Base-by-base conservation (phyloP, 2,888 invertebrate species). In the Schizaphis graminum region DNA sequence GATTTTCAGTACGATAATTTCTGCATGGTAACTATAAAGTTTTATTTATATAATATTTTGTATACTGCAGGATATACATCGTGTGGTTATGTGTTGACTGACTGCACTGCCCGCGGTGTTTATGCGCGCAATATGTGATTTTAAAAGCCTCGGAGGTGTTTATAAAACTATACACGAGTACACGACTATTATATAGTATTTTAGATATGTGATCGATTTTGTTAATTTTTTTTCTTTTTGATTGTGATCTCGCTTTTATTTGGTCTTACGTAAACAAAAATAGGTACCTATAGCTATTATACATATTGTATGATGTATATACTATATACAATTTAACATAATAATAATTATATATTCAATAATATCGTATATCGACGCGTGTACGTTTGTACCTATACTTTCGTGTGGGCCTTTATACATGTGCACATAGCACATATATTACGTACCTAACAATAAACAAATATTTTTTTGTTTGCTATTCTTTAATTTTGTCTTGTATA, bases 401-500 rank as follows among this genome's bases (percentile, higher is more conserved):
- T 91, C 35, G 90, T 77, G 90, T 91, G 49, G 90, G 90, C 13
- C 67, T 35, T 77, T 7, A 49, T 11, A 77, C 35, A 41, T n/a
- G 21, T 7, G n/a, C n/a, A n/a, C n/a, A n/a, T n/a, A n/a, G 77
- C 24, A 49, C 11, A 24, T n/a, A 77, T 26, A 77, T 7, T 61
- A 44, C 21, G 8, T 21, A 91, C 77, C 67, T 77, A 35, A n/a
- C n/a, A n/a, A n/a, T 49, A 11, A 49, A 49, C 49, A 13, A 49
- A 49, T 49, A 49, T 49, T 49, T 49, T 49, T 49, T 49, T 49
- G 11, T 49, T 49, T 49, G 49, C 49, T 49, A 49, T 49, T 49
- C 49, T 49, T 49, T 49, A 49, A 49, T 49, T 49, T 49, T 49
- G 8, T 49, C 49, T 13, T 49, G 49, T 49, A 49, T 49, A 49